Evolutionary conservation across 2,113 vertebrate species (phyloP), one percentile per base, ranked within the genome.

Genomic region (Ailurus styani): DNA sequence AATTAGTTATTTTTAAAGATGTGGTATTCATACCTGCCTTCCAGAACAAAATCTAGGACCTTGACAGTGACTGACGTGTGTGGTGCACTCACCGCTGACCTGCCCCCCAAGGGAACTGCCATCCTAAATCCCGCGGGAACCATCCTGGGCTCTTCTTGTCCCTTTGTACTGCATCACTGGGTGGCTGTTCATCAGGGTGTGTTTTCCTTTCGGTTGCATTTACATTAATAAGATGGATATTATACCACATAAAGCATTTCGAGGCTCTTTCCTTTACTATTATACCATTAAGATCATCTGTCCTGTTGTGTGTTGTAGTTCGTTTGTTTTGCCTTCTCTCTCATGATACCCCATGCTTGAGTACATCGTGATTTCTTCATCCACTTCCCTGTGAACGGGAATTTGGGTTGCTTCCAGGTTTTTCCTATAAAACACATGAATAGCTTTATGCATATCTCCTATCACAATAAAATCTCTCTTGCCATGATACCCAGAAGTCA

Each of bases 241-340:
- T 3, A 17, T 1, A 0, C 11, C 11, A 1, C 6, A 15, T 3
- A 47, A 55, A 75, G 25, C 45, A 3, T 12, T 12, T n/a, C 4
- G 15, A 37, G 17, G 8, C 23, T 57, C 12, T 66, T 62, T 10
- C 47, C 6, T 57, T 31, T 81, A 20, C 13, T 12, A 6, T 10
- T 11, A 5, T 7, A 5, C 12, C 21, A 13, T 6, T 25, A 14
- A 50, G 81, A 34, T 17, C 25, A 13, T 12, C n/a, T 18, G 0
- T 13, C 12, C 5, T 18, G 13, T 60, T 9, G 1, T 0, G 17
- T 1, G 20, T 2, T 1, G 0, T 13, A 11, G 34, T 78, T 17
- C 34, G 23, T 29, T 13, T 5, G 31, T 14, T 47, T 11, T 20
- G 25, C 31, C 82, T 70, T 29, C 23, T 13, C 12, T 29, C 23